A percentile compares a stretch with the other conserved stretches of the same genome.
phyloP scores from a whole-genome alignment of 1,140 invertebrate genomes.

The Prorops nasuta region DNA sequence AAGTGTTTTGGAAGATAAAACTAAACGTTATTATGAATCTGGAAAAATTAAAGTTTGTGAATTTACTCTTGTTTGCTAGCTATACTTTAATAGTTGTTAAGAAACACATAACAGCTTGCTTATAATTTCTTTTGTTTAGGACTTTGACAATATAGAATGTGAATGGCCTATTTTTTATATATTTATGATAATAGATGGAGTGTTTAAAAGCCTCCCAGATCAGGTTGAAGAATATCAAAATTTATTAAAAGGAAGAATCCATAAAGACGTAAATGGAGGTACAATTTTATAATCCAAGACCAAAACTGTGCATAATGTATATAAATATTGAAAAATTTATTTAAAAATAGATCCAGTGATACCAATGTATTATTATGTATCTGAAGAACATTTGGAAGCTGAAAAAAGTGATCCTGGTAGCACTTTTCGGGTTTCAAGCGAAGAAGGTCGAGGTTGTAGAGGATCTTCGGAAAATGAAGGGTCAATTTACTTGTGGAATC shows the following conservation, averaged over 20 bases:
- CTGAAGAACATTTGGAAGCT: slow-evolving; percentile 73
- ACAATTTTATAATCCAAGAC: slow-evolving; percentile 16
- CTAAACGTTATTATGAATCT: slow-evolving; percentile 68
- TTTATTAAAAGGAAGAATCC: slow-evolving; percentile 74
- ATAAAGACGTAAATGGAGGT: slow-evolving; percentile 79
- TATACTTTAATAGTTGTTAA: neutral
- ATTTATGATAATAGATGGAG: slow-evolving; percentile 94
- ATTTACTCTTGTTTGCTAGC: slow-evolving; percentile 7
- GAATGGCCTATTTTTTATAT: slow-evolving; percentile 98
- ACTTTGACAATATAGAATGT: slow-evolving; percentile 95
- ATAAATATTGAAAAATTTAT: neutral
- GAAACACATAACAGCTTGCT: neutral
- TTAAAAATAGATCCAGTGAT: slow-evolving; percentile 71
- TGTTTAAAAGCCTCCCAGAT: slow-evolving; percentile 84
- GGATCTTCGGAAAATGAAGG: slow-evolving; percentile 49
- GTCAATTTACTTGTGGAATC: slow-evolving; percentile 82
- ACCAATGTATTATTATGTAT: slow-evolving; percentile 89
- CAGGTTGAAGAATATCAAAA: slow-evolving; percentile 91
- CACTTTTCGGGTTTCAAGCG: slow-evolving; percentile 64
- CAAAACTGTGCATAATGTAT: neutral
- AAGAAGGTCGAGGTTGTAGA: slow-evolving; percentile 48
- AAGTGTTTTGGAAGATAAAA: slow-evolving; percentile 82
- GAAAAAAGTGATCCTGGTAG: slow-evolving; percentile 75
- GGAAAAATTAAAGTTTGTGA: slow-evolving; percentile 68
- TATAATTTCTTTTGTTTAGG: slow-evolving; percentile 53